Evolutionary conservation across 2,888 invertebrate genomes (phyloP).

Genomic region (Ypsolopha scabrella): DNA sequence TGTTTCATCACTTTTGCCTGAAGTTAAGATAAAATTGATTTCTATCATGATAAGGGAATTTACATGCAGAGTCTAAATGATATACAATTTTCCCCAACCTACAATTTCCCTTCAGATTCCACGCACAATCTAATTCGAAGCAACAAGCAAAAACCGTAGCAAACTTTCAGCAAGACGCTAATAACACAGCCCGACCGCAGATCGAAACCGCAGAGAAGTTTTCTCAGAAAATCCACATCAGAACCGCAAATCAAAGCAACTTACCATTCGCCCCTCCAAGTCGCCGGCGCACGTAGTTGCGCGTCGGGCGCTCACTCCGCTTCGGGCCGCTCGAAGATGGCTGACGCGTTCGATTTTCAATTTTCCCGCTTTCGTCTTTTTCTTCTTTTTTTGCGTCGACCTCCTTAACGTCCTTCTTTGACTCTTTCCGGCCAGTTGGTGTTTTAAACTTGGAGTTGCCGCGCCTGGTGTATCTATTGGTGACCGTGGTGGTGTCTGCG

Average conservation of each 20-base stretch:
- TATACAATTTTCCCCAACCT: no score
- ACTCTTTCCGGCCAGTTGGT: slow-evolving; percentile 15
- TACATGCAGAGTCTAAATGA: no score
- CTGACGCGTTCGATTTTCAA: slow-evolving; percentile 30
- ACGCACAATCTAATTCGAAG: background rate
- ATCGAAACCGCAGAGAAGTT: background rate
- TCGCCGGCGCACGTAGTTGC: slow-evolving; percentile 46
- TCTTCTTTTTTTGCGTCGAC: slow-evolving; percentile 5
- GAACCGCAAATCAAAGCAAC: slow-evolving; percentile 15
- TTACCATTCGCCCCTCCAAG: slow-evolving; percentile 53
- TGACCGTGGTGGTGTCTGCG: slow-evolving; percentile 6
- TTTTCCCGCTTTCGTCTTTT: slow-evolving; percentile 14
- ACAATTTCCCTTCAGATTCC: no score
- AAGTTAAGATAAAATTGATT: no score
- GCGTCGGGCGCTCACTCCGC: slow-evolving; percentile 48
- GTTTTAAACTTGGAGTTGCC: slow-evolving; percentile 31
- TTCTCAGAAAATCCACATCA: background rate
- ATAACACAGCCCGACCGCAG: background rate
- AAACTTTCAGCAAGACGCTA: background rate
- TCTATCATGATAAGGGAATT: no score
- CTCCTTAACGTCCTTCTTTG: slow-evolving; percentile 1
- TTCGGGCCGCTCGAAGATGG: slow-evolving; percentile 40
- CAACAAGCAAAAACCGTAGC: background rate
- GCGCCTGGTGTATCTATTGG: slow-evolving; percentile 35
- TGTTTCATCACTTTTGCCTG: no score